Percentiles rank a stretch among this genome's conserved stretches.
phyloP scores from a whole-genome alignment of 2,113 vertebrate species.

The Anhinga rufa region DNA sequence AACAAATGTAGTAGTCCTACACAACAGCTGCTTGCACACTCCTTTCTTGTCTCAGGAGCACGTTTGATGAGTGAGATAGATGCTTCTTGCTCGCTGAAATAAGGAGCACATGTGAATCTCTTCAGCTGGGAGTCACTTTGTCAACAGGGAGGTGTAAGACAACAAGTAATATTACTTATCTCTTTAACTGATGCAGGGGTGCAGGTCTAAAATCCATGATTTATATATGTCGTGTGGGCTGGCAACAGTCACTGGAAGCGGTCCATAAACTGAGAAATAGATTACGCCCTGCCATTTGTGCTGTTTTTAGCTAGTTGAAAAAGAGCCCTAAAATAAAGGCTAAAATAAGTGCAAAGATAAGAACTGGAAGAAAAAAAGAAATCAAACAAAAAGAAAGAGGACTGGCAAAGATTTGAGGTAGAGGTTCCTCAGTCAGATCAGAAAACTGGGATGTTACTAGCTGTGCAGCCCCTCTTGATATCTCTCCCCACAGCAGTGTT shows the following conservation, averaged over 20 bases:
- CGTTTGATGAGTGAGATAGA: neutral
- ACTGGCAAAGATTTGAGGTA: neutral
- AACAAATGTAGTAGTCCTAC: conserved; percentile 56
- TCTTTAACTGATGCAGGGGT: neutral
- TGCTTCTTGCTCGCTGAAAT: conserved; percentile 16
- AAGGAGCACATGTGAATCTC: neutral
- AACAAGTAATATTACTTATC: conserved; percentile 13
- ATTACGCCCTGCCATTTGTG: conserved; percentile 7
- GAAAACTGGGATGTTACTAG: neutral
- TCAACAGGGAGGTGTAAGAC: conserved; percentile 30
- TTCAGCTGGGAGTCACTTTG: conserved; percentile 24
- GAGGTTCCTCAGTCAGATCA: neutral
- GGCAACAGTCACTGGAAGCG: neutral
- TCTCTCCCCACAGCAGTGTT: neutral
- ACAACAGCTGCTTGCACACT: conserved; percentile 51
- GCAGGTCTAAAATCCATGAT: conserved; percentile 15
- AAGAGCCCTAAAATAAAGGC: neutral
- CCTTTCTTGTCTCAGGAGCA: neutral
- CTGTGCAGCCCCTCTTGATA: neutral
- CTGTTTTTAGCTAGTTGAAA: conserved; percentile 1
- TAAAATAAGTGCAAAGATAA: neutral
- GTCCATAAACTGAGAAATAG: conserved; percentile 35
- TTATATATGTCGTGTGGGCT: neutral
- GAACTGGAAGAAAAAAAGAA: neutral
- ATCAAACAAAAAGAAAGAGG: neutral